Evolutionary conservation across 1,140 invertebrate species (phyloP).

Genomic region (Atta texana): DNA sequence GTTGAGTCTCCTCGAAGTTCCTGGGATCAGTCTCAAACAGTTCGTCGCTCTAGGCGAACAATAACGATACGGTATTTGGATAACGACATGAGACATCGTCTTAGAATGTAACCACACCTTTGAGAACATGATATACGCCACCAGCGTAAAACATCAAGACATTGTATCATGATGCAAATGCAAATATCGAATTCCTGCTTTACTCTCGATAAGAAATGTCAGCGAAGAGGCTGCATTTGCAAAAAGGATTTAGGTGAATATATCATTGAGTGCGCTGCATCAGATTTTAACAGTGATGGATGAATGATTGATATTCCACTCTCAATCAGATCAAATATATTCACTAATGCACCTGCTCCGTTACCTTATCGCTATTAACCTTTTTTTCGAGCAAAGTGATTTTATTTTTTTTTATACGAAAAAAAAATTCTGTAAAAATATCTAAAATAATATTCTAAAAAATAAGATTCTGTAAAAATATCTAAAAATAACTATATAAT

Average conservation of each 20-base stretch:
- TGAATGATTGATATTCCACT: conserved; percentile 17
- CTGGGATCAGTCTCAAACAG: conserved; percentile 6
- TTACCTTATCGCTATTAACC: background rate
- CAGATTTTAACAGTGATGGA: conserved; percentile 6
- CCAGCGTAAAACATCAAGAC: conserved; percentile 27
- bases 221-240: background rate
- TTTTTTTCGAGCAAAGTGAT: background rate
- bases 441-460: too few relatives aligned
- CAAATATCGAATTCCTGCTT: conserved; percentile 45
- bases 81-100: conserved; percentile 43
- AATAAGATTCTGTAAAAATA: too few relatives aligned
- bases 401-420: background rate
- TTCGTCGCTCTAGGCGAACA: conserved; percentile 10
- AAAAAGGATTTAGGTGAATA: background rate
- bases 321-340: conserved; percentile 31
- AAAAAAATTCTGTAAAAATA: too few relatives aligned
- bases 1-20: background rate
- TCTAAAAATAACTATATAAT: too few relatives aligned
- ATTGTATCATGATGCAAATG: conserved; percentile 44
- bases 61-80: conserved; percentile 33
- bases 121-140: conserved; percentile 35
- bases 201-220: conserved; percentile 22
- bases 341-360: background rate
- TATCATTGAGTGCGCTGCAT: background rate
- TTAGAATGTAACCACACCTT: conserved; percentile 43